phyloP scores from a whole-genome alignment of 2,797 vertebrate species.

The Falco berigora region DNA sequence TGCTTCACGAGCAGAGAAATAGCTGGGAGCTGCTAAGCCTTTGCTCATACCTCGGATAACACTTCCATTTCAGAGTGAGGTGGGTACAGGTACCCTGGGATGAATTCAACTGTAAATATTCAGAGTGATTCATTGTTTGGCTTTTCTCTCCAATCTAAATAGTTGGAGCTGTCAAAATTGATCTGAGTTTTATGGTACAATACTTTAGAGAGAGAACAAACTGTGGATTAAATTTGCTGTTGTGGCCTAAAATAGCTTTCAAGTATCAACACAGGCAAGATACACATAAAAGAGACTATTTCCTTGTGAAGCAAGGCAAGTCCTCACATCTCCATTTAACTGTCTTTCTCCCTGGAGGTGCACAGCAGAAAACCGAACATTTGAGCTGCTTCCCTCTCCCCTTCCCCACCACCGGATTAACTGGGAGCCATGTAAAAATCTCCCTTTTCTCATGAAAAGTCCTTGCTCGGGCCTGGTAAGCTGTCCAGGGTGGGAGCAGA shows the following conservation, averaged over 20 bases:
- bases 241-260: constrained; percentile 63
- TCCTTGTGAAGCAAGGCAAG: constrained; percentile 42
- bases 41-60: neutral
- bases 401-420: neutral
- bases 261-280: constrained; percentile 61
- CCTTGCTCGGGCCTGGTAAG: neutral
- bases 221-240: constrained; percentile 56
- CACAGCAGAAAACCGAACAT: neutral
- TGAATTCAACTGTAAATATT: constrained; percentile 61
- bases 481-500: neutral
- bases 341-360: constrained; percentile 11
- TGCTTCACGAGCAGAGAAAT: neutral
- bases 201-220: constrained; percentile 61
- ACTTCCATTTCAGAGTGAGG: constrained; percentile 22
- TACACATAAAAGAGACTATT: constrained; percentile 49
- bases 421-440: neutral
- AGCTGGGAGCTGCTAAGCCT: neutral
- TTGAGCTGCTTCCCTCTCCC: neutral
- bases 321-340: constrained; percentile 55
- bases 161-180: constrained; percentile 62
- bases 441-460: neutral
- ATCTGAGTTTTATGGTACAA: constrained; percentile 48
- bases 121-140: constrained; percentile 64
- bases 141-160: constrained; percentile 61
- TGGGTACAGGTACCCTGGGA: constrained; percentile 53